Base-by-base conservation (phyloP, 1,140 invertebrate species). In the Drosophila bocki region DNA sequence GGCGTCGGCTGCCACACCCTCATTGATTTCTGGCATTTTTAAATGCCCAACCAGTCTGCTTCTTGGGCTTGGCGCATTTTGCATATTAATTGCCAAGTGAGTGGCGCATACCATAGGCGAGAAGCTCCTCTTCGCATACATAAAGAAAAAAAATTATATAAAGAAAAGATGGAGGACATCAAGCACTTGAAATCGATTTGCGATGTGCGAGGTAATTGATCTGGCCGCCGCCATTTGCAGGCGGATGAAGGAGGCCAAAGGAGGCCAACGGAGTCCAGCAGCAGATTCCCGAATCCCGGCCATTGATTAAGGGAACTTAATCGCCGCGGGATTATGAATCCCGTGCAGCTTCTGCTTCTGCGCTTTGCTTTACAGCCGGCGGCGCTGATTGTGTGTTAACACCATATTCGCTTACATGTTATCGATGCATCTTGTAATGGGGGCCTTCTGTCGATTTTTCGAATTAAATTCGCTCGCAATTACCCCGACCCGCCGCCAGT, bases 341-440 rank as follows among this genome's bases (percentile, higher is more conserved):
- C 67, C 56, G 59, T 33, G 47, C 70, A 74, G 81, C 81, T 85
- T 90, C 85, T 90, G 85, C 54, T 57, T 57, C 53, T 57, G 33
- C 62, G 61, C 61, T 64, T 64, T 81, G 57, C 75, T 64, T 39
- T 41, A 59, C n/a, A 33, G 75, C 75, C 61, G 19, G 50, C 19
- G 81, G 84, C 78, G 41, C 58, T 85, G 85, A 81, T 85, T 81
- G 64, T 90, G 67, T 88, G 85, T 88, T 88, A 88, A 88, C 85
- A 88, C 85, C 86, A 90, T 90, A 88, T 90, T 88, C 85, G 85
- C 85, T 88, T 88, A 85, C 85, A 88, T 85, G 81, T 76, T 90
- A 88, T 90, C 81, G 69, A 64, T 37, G 67, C 78, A 76, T 81
- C 86, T 76, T 88, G 81, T 88, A 87, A 87, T 85, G 78, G 22